Evolutionary conservation across 2,888 invertebrate genomes (phyloP).

Genomic region (Agriopis marginaria): DNA sequence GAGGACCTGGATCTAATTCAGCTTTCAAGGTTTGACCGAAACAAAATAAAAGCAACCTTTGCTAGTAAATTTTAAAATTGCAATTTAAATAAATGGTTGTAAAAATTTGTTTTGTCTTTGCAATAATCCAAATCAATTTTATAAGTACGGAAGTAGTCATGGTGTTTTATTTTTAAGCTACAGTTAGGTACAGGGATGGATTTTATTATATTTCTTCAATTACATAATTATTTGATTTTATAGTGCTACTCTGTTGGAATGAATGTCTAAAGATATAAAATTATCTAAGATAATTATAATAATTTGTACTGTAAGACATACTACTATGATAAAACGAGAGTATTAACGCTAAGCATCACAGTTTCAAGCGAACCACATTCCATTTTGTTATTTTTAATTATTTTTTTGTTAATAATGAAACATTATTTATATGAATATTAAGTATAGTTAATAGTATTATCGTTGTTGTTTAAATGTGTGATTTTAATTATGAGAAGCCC

Average conservation of each 20-base stretch:
- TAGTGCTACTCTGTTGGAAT: constrained; percentile 44
- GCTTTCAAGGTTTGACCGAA: too few species aligned
- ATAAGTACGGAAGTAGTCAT: too few species aligned
- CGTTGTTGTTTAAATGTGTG: constrained; percentile 38
- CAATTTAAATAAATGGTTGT: too few species aligned
- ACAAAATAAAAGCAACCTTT: too few species aligned
- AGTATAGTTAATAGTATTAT: constrained; percentile 41
- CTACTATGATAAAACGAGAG: constrained; percentile 48
- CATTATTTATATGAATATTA: constrained; percentile 2
- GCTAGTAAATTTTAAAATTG: too few species aligned
- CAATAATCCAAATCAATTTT: too few species aligned
- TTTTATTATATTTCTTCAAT: too few species aligned
- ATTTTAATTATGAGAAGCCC: constrained; percentile 35
- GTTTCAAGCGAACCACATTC: constrained; percentile 45
- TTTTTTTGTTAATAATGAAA: constrained; percentile 7
- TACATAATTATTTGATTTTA: constrained; percentile 2
- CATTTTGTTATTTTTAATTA: constrained; percentile 35
- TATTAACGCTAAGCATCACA: constrained; percentile 68
- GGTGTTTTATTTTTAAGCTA: too few species aligned
- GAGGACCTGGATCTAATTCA: too few species aligned
- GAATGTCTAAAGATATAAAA: constrained; percentile 41
- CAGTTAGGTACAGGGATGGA: too few species aligned
- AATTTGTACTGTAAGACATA: constrained; percentile 44
- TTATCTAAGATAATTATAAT: constrained; percentile 43
- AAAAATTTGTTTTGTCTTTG: too few species aligned